Evolutionary conservation across 53 echinoderm and acorn worm genomes (phyloP).

Genomic region (Apostichopus leukothele): DNA sequence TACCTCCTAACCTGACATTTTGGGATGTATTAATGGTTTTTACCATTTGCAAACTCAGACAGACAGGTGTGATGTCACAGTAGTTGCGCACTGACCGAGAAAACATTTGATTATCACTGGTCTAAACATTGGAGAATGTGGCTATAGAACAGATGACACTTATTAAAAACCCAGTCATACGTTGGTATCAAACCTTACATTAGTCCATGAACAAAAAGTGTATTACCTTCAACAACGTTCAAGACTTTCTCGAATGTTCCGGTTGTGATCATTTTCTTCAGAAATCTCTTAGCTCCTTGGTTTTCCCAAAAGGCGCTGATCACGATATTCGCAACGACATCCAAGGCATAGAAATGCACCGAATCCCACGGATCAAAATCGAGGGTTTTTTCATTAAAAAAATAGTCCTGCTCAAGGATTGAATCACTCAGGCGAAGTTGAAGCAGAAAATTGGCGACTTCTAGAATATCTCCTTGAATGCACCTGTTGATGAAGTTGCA

Average conservation of each 20-base stretch:
- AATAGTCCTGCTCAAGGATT: slow-evolving; percentile 38
- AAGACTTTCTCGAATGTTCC: slow-evolving; percentile 31
- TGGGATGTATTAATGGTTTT: no score
- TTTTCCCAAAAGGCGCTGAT: slow-evolving; percentile 55
- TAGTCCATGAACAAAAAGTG: no score
- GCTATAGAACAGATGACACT: no score
- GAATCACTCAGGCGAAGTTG: slow-evolving; percentile 52
- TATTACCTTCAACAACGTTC: slow-evolving; percentile 2
- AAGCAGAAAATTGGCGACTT: slow-evolving; percentile 58
- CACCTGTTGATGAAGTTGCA: slow-evolving; percentile 50
- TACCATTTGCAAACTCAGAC: no score
- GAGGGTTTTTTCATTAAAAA: not conserved
- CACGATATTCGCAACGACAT: slow-evolving; percentile 64
- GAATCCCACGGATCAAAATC: slow-evolving; percentile 71
- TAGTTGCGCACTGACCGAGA: no score
- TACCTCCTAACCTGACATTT: no score
- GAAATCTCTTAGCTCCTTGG: slow-evolving; percentile 8
- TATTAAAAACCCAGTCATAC: no score
- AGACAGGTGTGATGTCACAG: no score
- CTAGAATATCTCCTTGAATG: slow-evolving; percentile 61
- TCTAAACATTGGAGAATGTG: no score
- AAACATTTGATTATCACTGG: no score
- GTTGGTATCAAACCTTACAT: no score
- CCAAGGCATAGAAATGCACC: slow-evolving; percentile 70
- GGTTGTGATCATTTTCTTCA: slow-evolving; percentile 8